Evolutionary conservation across 2,113 vertebrate species (phyloP).

Genomic region (Solea senegalensis): DNA sequence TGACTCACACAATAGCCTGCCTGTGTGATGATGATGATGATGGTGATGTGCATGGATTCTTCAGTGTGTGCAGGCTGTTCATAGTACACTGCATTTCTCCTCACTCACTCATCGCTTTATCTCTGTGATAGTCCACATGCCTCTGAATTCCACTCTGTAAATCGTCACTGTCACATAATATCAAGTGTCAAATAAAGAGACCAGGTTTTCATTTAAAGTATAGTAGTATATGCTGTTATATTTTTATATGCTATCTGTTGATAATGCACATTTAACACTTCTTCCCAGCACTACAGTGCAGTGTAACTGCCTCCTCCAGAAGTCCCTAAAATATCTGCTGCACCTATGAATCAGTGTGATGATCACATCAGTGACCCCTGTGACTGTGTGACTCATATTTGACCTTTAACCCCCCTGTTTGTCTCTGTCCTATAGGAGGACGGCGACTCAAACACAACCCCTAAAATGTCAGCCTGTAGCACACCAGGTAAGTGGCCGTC

Average conservation of each 20-base stretch:
- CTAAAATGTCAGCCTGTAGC: constrained; percentile 92
- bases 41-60: not conserved
- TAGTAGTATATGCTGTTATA: not conserved
- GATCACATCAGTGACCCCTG: not conserved
- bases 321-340: too few species aligned
- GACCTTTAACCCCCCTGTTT: constrained; percentile 27
- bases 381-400: constrained; percentile 9
- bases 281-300: too few species aligned
- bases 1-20: constrained; percentile 1
- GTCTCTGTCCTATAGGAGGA: constrained; percentile 88
- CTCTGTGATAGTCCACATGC: not conserved
- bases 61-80: constrained; percentile 4
- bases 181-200: not conserved
- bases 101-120: constrained; percentile 13
- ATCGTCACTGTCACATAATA: not conserved
- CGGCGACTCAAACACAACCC: constrained; percentile 83
- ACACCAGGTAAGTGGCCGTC: constrained; percentile 89
- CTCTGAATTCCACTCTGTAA: not conserved
- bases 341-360: not conserved
- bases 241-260: not conserved
- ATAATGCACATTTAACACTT: not conserved
- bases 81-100: constrained; percentile 12
- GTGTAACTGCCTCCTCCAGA: not conserved
- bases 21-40: constrained; percentile 4
- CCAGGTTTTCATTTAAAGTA: not conserved